Base-by-base conservation (phyloP, 1,140 invertebrate genomes). In the Lerema accius region DNA sequence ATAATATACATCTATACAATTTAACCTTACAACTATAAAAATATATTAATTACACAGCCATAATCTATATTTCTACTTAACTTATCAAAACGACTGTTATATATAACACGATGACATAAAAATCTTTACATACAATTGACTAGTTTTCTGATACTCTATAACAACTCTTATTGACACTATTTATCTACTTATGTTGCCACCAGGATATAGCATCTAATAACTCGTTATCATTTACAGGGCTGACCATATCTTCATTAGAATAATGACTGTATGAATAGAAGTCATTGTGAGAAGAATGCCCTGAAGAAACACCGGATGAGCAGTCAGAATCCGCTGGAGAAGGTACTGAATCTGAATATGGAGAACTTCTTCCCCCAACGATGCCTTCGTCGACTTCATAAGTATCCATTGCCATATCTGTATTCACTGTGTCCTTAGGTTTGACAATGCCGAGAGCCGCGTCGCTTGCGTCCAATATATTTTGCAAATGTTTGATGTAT, bases 401-500 rank as follows among this genome's bases (percentile, higher is more conserved):
- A 1, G 68, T 71, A 65, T 87, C 69, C 70, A 72, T 61, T 15
- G 51, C 56, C 11, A 46, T 43, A 32, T 74, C 65, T 11, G 63
- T 66, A 13, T 69, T 69, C 13, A 50, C 61, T 45, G 9, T 32
- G 3, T 49, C 35, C 11, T 26, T 42, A 17, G 9, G 15, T 26
- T 17, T 40, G 6, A 32, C 28, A 28, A 79, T 66, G 4, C 76
- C 78, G 49, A 68, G 82, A 63, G 61, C 81, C 43, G 59, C 87
- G 72, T 68, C 93, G 66, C 80, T 89, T 51, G 96, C 95, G n/a
- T 96, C 96, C 11, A 99, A 89, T 43, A 98, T 85, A 65, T 94
- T 93, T 78, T 98, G 95, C 13, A 99, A 90, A 62, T 96, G 94
- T 55, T 95, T 93, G 72, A 99, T 99, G 83, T 99, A 99, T 80